Conservation (phyloP, 2,113 vertebrate species). For the Ammospiza caudacuta region DNA sequence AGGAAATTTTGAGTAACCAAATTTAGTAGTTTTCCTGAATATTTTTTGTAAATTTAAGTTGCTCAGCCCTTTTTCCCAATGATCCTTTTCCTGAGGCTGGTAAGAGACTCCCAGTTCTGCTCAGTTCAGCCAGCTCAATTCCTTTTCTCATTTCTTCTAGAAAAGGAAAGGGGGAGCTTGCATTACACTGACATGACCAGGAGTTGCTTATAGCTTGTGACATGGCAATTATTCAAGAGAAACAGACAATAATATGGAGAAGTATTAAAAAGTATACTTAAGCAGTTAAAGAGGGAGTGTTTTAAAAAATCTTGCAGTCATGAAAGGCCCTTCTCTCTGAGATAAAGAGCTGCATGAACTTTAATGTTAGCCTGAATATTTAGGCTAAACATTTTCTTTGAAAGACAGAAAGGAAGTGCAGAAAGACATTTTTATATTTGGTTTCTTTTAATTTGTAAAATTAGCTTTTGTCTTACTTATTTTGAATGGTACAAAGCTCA, state of each 20-base stretch:
- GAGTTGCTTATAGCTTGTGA: background rate
- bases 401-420: background rate
- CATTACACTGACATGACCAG: background rate
- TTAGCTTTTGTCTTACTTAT: background rate
- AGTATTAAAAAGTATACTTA: background rate
- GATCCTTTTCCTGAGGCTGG: background rate
- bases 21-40: background rate
- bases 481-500: background rate
- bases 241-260: background rate
- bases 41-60: background rate
- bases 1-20: background rate
- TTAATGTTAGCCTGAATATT: background rate
- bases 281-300: background rate
- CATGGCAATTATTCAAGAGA: background rate
- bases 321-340: background rate
- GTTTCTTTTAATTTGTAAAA: background rate
- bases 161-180: background rate
- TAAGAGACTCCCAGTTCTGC: background rate
- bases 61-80: background rate
- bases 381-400: background rate
- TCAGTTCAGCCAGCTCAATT: background rate
- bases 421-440: background rate
- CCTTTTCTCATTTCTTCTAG: background rate
- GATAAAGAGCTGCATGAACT: background rate
- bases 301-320: background rate